Percentiles rank a stretch among this genome's conserved stretches.
Evolutionary conservation across 2,113 vertebrate genomes (phyloP).

Genomic region (Poeciliopsis prolifica): DNA sequence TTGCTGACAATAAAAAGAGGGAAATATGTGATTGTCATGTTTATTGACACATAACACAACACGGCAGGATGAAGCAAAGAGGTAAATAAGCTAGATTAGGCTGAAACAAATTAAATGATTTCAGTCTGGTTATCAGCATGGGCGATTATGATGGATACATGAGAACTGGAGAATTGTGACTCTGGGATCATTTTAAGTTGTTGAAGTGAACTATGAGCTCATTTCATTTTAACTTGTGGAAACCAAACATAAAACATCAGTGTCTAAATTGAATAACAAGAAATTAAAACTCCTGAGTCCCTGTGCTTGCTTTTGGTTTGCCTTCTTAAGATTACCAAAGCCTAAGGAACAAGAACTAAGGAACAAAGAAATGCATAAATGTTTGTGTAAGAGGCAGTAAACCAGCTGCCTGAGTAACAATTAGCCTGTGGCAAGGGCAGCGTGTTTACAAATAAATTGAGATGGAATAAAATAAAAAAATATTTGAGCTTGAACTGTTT

Average conservation of each 20-base stretch:
- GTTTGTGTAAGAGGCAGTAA: not conserved
- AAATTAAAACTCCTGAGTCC: not conserved
- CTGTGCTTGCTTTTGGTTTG: not conserved
- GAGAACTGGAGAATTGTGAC: not conserved
- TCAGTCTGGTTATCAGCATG: no score
- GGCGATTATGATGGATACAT: not conserved
- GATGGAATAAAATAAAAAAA: not conserved
- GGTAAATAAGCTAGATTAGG: no score
- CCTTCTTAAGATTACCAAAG: not conserved
- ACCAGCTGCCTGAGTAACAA: not conserved
- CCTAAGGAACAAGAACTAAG: not conserved
- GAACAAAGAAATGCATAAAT: not conserved
- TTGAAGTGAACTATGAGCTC: not conserved
- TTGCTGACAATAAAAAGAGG: no score
- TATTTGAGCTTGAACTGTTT: constrained; percentile 6
- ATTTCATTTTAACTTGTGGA: not conserved
- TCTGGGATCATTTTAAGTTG: not conserved
- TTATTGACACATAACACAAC: no score
- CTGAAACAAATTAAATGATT: no score
- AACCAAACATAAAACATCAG: not conserved
- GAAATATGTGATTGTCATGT: no score
- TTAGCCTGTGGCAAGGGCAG: not conserved
- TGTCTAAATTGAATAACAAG: not conserved
- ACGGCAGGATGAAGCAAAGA: no score
- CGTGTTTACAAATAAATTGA: not conserved